A percentile compares a stretch with the other conserved stretches of the same genome.
Conservation (phyloP, 1,140 invertebrate species). For the Brachionus angularis region DNA sequence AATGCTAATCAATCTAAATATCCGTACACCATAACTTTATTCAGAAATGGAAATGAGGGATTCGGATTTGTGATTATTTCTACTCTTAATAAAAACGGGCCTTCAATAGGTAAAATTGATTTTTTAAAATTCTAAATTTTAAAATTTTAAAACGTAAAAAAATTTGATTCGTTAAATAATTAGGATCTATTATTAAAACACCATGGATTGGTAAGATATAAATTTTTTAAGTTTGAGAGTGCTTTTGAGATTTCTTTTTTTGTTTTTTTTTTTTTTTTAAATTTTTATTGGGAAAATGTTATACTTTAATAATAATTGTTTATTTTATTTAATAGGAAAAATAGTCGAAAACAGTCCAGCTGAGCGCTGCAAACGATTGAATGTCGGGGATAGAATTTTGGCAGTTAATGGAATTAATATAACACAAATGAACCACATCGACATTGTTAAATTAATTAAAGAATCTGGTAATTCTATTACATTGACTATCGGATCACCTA, state of each 20-base stretch:
- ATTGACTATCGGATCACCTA: slow-evolving; percentile 73
- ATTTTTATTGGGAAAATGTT: too few relatives aligned
- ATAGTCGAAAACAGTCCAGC: slow-evolving; percentile 91
- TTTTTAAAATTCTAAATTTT: too few relatives aligned
- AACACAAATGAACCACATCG: slow-evolving; percentile 83
- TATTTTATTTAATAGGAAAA: slow-evolving; percentile 64
- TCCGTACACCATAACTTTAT: slow-evolving; percentile 79
- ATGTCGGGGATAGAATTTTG: slow-evolving; percentile 89
- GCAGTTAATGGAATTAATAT: slow-evolving; percentile 91
- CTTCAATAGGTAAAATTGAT: slow-evolving; percentile 63
- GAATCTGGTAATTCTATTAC: slow-evolving; percentile 85
- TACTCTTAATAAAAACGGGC: slow-evolving; percentile 83
- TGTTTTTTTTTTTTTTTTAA: too few relatives aligned
- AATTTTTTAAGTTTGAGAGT: too few relatives aligned
- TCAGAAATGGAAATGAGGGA: slow-evolving; percentile 83
- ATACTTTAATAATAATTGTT: background rate
- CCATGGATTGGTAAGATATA: too few relatives aligned
- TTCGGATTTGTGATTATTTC: slow-evolving; percentile 99
- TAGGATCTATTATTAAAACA: too few relatives aligned
- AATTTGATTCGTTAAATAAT: too few relatives aligned
- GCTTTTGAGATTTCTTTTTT: too few relatives aligned
- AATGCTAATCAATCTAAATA: slow-evolving; percentile 47
- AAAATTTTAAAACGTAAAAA: too few relatives aligned
- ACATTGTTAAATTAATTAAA: slow-evolving; percentile 87
- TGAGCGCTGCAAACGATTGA: slow-evolving; percentile 78